Percentiles rank a stretch among this genome's conserved stretches.
Evolutionary conservation across 2,113 vertebrate genomes (phyloP).

Genomic region (Myotis lucifugus): DNA sequence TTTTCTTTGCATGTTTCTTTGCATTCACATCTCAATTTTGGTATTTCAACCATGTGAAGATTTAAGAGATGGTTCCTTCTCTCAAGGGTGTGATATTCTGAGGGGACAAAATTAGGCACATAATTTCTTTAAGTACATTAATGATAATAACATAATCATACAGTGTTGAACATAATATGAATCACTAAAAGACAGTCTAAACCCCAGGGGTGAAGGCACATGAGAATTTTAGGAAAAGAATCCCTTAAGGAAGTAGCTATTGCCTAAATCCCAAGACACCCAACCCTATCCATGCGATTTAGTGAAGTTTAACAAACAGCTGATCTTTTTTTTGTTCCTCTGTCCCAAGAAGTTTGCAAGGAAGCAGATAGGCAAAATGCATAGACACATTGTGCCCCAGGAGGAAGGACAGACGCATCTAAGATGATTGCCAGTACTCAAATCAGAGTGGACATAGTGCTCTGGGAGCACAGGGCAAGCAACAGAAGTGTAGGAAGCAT

Average conservation of each 20-base stretch:
- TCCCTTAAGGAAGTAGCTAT: neutral
- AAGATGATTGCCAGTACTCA: neutral
- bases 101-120: neutral
- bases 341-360: neutral
- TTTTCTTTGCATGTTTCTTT: neutral
- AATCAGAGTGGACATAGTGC: neutral
- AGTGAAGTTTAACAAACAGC: neutral
- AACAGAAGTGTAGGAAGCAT: neutral
- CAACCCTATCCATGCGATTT: neutral
- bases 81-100: neutral
- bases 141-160: neutral
- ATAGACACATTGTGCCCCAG: neutral
- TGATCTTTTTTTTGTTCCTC: neutral
- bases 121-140: neutral
- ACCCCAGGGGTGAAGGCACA: neutral
- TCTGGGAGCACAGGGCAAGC: neutral
- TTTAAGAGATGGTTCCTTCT: neutral
- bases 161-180: neutral
- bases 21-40: neutral
- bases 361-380: neutral
- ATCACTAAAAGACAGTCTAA: neutral
- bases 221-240: neutral
- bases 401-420: neutral
- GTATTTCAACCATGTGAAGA: neutral
- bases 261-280: neutral